Evolutionary conservation across 2,888 invertebrate species (phyloP).

Genomic region (Hydraecia micacea): DNA sequence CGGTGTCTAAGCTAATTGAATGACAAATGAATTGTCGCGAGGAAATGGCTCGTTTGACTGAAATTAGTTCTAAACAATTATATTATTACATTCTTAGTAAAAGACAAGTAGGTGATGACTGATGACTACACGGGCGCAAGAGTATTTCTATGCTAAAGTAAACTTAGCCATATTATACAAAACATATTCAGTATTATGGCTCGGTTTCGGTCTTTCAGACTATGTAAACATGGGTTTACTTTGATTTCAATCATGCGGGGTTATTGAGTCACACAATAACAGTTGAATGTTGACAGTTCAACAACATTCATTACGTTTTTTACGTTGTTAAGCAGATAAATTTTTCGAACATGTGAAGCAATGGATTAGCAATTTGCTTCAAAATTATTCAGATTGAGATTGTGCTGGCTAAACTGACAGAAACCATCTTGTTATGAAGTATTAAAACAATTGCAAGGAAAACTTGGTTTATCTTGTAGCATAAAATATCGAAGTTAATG

Average conservation of each 20-base stretch:
- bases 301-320: no score
- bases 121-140: neutral
- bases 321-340: no score
- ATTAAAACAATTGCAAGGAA: neutral
- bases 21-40: neutral
- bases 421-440: neutral
- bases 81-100: neutral
- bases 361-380: no score
- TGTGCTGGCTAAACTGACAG: neutral
- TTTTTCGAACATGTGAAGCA: no score
- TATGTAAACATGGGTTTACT: neutral
- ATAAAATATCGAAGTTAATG: neutral
- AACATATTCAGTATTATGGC: constrained; percentile 5
- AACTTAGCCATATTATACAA: neutral
- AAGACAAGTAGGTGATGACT: neutral
- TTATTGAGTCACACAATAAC: neutral
- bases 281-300: neutral
- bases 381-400: no score
- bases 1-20: constrained; percentile 1
- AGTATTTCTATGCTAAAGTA: constrained; percentile 4
- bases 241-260: neutral
- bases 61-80: constrained; percentile 30
- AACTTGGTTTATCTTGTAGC: neutral
- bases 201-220: neutral
- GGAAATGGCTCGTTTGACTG: neutral